Evolutionary conservation across 2,888 invertebrate species (phyloP), one percentile per base, ranked within the genome.

Genomic region (Anaspis maculata): DNA sequence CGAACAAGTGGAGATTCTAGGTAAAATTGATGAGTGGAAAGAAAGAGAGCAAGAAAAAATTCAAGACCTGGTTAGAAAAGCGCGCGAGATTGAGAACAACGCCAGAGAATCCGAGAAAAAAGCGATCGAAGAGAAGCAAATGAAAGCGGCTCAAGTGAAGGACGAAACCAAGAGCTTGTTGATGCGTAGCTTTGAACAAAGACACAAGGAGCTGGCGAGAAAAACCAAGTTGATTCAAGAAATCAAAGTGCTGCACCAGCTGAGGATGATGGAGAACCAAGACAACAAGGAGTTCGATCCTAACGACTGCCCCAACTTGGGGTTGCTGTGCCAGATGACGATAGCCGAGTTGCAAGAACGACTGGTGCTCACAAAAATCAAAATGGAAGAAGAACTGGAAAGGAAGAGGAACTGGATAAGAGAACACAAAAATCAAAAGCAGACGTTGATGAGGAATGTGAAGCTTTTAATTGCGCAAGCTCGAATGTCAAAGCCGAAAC

Each of bases 301-400:
- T 1, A 76, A 74, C 1, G 73, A 76, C 58, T 66, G 71, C 10
- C 65, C 72, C 15, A 74, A 74, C 23, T 48, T 76, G 10, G 77
- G 77, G 1, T 61, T 77, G 7, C 49, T 78, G 14, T 73, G 74
- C 55, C 77, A 79, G 64, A 78, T 79, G 77, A 77, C 77, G 1
- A 67, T 77, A 27, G 72, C 72, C 4, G 77, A 79, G 57, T 52
- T 78, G 28, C 72, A 73, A 50, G 75, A 77, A 54, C 62, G 74
- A 31, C 50, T 77, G 19, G 54, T 47, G 30, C 49, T 67, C 13
- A 59, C 72, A 45, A 75, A 72, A 56, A 64, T 72, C 15, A 61
- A 63, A 11, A 57, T 75, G 38, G 59, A 69, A 39, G 70, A 73
- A 34, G 73, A 76, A 50, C 48, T 77, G 12, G 67, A 74, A 32